A percentile compares a stretch with the other conserved stretches of the same genome.
phyloP scores from a whole-genome alignment of 2,888 invertebrate species.

The Resseliella maxima region DNA sequence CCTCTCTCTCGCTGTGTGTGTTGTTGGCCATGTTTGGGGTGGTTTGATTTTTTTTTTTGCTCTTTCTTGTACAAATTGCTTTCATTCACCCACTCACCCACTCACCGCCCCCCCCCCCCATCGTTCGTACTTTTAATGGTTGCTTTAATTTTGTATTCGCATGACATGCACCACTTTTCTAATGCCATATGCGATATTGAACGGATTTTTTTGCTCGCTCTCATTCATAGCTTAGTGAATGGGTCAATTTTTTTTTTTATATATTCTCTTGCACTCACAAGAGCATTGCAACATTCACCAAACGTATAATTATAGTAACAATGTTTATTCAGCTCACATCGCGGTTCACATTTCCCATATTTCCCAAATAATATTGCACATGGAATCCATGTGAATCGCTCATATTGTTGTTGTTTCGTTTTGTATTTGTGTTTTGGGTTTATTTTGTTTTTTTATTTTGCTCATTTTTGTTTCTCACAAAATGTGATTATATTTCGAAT shows the following conservation, averaged over 20 bases:
- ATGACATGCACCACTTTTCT: neutral
- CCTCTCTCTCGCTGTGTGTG: no score
- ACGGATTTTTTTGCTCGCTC: neutral
- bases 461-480: neutral
- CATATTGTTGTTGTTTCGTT: no score
- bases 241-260: no score
- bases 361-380: neutral
- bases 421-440: no score
- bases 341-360: neutral
- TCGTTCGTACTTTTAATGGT: neutral
- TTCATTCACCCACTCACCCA: neutral
- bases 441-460: neutral
- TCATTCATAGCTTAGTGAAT: no score
- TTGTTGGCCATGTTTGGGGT: neutral
- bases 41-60: neutral
- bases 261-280: neutral
- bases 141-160: slow-evolving; percentile 11
- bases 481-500: neutral
- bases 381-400: no score
- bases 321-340: neutral
- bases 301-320: neutral
- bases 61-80: no score
- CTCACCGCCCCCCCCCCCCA: no score
- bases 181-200: slow-evolving; percentile 3
- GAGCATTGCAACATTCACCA: neutral